Percentiles rank a stretch among this genome's conserved stretches.
Conservation (phyloP, 2,797 vertebrate genomes). For the Mus minutoides region DNA sequence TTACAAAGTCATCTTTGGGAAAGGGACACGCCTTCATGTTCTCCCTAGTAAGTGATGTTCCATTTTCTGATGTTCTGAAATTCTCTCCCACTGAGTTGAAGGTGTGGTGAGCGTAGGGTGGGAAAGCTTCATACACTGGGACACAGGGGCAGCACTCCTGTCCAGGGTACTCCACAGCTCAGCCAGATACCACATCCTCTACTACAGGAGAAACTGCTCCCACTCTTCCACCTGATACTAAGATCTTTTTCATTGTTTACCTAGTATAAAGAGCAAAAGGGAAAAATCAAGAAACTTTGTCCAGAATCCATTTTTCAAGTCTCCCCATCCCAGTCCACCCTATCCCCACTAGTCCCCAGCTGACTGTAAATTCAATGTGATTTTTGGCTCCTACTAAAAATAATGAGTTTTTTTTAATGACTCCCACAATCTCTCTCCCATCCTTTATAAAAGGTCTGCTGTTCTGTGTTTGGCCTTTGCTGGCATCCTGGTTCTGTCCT, state of each 20-base stretch:
- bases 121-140: neutral
- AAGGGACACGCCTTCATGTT: slow-evolving; percentile 74
- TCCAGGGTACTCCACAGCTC: neutral
- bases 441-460: slow-evolving; percentile 19
- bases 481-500: slow-evolving; percentile 15
- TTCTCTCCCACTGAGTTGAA: neutral
- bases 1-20: slow-evolving; percentile 68
- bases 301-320: slow-evolving; percentile 54
- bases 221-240: slow-evolving; percentile 11
- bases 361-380: slow-evolving; percentile 57
- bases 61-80: slow-evolving; percentile 16
- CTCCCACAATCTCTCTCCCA: neutral
- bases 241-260: slow-evolving; percentile 31
- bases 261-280: neutral
- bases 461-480: slow-evolving; percentile 39
- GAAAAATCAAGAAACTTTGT: neutral
- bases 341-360: neutral
- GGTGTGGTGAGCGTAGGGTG: neutral
- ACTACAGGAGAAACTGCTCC: neutral
- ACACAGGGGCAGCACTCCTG: neutral
- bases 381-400: slow-evolving; percentile 61
- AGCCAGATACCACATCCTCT: neutral
- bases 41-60: slow-evolving; percentile 71
- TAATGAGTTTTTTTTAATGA: neutral
- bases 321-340: neutral